Evolutionary conservation across 23 tunicate genomes (phyloP).

Genomic region (Aplidium turbinatum): DNA sequence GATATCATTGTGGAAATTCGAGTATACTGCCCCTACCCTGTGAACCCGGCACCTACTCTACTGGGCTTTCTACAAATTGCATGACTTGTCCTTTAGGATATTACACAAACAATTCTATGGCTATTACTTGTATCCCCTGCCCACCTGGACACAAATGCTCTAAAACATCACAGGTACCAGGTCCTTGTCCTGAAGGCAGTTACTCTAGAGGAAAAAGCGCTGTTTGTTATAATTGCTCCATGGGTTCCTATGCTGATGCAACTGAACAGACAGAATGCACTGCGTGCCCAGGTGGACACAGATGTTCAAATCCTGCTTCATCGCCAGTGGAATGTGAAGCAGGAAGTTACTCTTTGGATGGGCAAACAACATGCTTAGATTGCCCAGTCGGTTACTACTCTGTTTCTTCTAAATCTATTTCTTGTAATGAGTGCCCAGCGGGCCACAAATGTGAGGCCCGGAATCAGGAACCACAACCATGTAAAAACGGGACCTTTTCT

Average conservation of each 20-base stretch:
- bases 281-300: conserved; percentile 58
- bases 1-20: conserved; percentile 15
- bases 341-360: conserved; percentile 33
- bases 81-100: conserved; percentile 30
- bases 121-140: conserved; percentile 33
- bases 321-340: conserved; percentile 28
- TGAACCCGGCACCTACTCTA: conserved; percentile 52
- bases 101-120: conserved; percentile 16
- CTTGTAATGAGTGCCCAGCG: conserved; percentile 52
- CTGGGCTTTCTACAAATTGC: conserved; percentile 11
- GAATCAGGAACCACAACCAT: conserved; percentile 16
- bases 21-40: conserved; percentile 21
- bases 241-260: conserved; percentile 32
- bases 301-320: conserved; percentile 40
- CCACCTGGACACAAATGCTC: conserved; percentile 58
- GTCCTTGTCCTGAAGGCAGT: conserved; percentile 31
- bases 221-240: conserved; percentile 28
- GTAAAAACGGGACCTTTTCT: conserved; percentile 57
- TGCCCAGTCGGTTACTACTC: conserved; percentile 39
- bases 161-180: conserved; percentile 16
- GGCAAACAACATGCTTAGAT: neutral
- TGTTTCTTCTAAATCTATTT: neutral
- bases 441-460: conserved; percentile 47
- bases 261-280: conserved; percentile 18
- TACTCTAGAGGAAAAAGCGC: conserved; percentile 24